Evolutionary conservation across 2,113 vertebrate genomes (phyloP), one percentile per base, ranked within the genome.

Genomic region (Jaculus jaculus): DNA sequence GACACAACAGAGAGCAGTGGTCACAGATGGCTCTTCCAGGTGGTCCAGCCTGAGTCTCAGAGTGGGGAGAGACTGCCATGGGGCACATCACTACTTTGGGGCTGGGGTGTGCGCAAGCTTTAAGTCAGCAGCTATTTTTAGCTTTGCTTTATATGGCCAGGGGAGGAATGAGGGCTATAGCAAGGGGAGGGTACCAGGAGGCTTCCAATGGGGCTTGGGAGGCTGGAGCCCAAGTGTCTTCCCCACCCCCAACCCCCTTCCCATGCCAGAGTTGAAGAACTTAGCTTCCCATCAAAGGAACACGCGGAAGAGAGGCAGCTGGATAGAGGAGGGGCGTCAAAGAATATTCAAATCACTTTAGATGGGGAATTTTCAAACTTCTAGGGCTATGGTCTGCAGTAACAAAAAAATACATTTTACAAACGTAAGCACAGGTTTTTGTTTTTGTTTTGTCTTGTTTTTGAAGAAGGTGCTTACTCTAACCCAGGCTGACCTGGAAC

Each of bases 101-200:
- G 54, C 71, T 7, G 3, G 82, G 10, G 39, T 39, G 11, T 4
- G 32, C 21, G 39, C 11, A 42, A 12, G 90, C 68, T 98, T 92
- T 97, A 96, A 97, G 93, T 95, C 96, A 93, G 87, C 42, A 88
- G 93, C 93, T 97, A 95, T 96, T 96, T 98, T 98, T 97, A 98
- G 97, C 93, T 89, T 93, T 81, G 92, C 97, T 97, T 96, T 97
- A 97, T 97, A 97, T 34, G 94, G 97, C 92, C 73, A 88, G 68
- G 37, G 85, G 65, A 96, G 88, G 78, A 92, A 23, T 18, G 93
- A 95, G 94, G 90, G 94, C 89, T 84, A 87, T 66, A 84, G 92
- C n/a, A 30, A 69, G 63, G 72, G 54, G n/a, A 63, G 39, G 89
- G 77, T 13, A 16, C 47, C 68, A 78, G 37, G 75, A 81, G 54